phyloP scores from a whole-genome alignment of 2,113 vertebrate genomes.

The Vicugna pacos region DNA sequence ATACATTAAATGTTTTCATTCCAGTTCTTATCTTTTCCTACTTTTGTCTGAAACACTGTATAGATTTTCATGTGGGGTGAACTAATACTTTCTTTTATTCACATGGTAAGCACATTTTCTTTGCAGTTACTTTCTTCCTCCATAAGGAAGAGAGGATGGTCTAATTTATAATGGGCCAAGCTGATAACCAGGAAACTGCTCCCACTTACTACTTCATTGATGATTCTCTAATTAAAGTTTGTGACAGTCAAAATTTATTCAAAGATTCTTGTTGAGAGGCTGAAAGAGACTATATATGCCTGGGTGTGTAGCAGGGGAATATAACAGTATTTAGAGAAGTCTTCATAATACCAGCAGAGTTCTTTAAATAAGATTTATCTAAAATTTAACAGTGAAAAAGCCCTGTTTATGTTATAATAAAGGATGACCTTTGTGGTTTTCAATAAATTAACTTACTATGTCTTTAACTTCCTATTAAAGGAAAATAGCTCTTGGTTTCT shows the following conservation, averaged over 20 bases:
- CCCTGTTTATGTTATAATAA: conserved; percentile 1
- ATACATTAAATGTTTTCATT: background rate
- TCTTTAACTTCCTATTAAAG: background rate
- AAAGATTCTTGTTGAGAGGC: conserved; percentile 21
- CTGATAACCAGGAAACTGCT: background rate
- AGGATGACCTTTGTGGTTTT: conserved; percentile 12
- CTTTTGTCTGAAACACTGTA: conserved; percentile 22
- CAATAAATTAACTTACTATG: conserved; percentile 11
- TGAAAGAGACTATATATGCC: background rate
- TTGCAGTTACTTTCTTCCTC: background rate
- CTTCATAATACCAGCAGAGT: background rate
- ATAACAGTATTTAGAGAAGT: background rate
- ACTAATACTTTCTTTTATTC: background rate
- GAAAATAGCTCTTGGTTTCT: conserved; percentile 33
- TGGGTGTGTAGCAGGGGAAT: background rate
- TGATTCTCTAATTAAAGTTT: background rate
- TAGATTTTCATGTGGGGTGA: conserved; percentile 29
- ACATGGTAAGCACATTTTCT: background rate
- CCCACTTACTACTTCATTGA: background rate
- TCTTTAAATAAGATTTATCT: background rate
- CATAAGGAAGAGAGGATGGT: background rate
- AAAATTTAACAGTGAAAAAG: too few species aligned
- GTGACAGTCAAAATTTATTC: conserved; percentile 13
- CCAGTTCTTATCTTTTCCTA: background rate
- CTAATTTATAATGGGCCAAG: background rate